phyloP scores from a whole-genome alignment of 1,140 invertebrate species.

The Apis cerana region DNA sequence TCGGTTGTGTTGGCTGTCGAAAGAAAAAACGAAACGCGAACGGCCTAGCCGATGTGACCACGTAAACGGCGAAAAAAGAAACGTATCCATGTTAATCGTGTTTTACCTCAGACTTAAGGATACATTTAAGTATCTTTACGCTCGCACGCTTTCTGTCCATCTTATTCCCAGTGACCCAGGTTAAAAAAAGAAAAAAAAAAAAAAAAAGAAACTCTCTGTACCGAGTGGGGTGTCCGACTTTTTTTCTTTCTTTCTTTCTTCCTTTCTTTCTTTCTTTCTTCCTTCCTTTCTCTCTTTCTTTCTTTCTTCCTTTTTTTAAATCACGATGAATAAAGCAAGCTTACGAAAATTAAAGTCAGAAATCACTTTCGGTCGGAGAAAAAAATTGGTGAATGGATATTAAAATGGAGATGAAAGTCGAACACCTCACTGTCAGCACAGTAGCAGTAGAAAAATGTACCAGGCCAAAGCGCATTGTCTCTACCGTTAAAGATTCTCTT shows the following conservation, averaged over 20 bases:
- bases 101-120: conserved; percentile 52
- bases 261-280: too few relatives aligned
- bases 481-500: conserved; percentile 56
- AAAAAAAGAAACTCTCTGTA: conserved; percentile 55
- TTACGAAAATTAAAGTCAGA: background rate
- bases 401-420: conserved; percentile 50
- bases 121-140: conserved; percentile 71
- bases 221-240: conserved; percentile 62
- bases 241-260: background rate
- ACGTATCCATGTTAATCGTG: conserved; percentile 44
- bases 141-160: conserved; percentile 71
- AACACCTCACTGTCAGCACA: conserved; percentile 61
- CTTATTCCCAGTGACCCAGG: conserved; percentile 67
- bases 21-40: conserved; percentile 8
- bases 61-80: conserved; percentile 26
- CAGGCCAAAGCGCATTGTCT: conserved; percentile 78
- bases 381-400: background rate
- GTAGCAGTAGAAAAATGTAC: conserved; percentile 56
- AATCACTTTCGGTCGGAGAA: background rate
- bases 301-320: background rate
- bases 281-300: too few relatives aligned
- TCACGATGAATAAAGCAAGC: background rate
- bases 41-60: conserved; percentile 33
- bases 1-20: conserved; percentile 17
- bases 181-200: conserved; percentile 9